Percentiles rank a stretch among this genome's conserved stretches.
These are phyloP conservation scores for Mus spicilegus DNA, from an alignment of 2,113 vertebrate species.

Conservation along the genomic window DNA sequence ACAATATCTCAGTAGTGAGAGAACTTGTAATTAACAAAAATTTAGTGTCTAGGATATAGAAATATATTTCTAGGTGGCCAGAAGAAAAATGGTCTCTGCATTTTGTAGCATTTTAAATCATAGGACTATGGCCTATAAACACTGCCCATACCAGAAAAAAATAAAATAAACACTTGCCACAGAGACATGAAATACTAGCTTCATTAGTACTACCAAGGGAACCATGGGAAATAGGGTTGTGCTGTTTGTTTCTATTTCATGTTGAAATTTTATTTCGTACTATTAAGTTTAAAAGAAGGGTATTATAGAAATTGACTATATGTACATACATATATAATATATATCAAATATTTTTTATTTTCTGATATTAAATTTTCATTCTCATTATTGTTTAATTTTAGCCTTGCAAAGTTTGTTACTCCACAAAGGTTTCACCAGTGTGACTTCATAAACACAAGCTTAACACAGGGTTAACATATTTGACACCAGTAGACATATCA, in stretches of 20 bases:
- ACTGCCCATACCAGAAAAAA: background rate
- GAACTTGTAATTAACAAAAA: conserved; percentile 40
- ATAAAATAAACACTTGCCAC: background rate
- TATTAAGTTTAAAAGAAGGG: background rate
- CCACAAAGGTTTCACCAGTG: background rate
- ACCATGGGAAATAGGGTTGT: background rate
- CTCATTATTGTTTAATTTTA: conserved; percentile 5
- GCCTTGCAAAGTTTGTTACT: background rate
- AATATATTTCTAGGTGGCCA: background rate
- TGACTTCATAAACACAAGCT: background rate
- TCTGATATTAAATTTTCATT: conserved; percentile 9
- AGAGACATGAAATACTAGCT: background rate
- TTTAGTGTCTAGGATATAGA: background rate
- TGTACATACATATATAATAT: background rate
- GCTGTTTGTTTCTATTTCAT: background rate
- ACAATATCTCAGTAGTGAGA: conserved; percentile 64
- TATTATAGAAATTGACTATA: background rate
- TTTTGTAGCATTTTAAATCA: background rate
- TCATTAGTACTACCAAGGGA: background rate
- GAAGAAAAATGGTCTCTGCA: background rate
- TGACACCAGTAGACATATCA: background rate
- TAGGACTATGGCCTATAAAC: background rate
- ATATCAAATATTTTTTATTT: background rate
- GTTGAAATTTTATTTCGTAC: background rate
- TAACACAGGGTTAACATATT: no score